Base-by-base conservation (phyloP, 1,140 invertebrate genomes). In the Drosophila kanapiae region DNA sequence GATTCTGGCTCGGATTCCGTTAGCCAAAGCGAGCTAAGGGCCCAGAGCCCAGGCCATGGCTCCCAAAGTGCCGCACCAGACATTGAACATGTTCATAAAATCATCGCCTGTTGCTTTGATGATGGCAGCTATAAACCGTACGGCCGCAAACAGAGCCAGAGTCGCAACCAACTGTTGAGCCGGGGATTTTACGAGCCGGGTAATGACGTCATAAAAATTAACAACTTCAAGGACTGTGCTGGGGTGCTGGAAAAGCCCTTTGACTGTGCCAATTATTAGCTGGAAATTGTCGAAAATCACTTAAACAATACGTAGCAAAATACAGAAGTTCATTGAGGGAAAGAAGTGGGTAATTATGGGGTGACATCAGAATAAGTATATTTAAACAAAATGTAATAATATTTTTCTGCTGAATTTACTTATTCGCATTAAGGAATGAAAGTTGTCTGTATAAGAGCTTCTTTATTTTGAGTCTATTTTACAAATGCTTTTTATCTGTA, bases 151-250 rank as follows among this genome's bases (percentile, higher is more conserved):
- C 72, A 42, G 49, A 45, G 35, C 48, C 70, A 40, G 65, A 61
- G 54, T 53, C 40, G 31, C 71, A 77, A 67, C 84, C 88, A 91
- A 90, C 85, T 91, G 88, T 91, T 91, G 88, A 90, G 18, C 67
- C 67, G 56, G 64, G 76, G 42, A 82, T 90, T 91, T 91, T 91
- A 91, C 88, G 90, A 91, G 78, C 79, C 90, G 76, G 84, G 81
- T 91, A 91, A 91, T 91, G 90, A 88, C 84, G 82, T 85, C 90
- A 91, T 91, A 91, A 91, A 91, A 91, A 92, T 91, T 91, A 91
- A 91, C 86, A 91, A 78, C 87, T 82, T 78, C 81, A 75, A 78
- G 80, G 74, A 33, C 57, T 69, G 65, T 14, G 29, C 42, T 9
- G 29, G 65, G 67, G 72, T 76, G 58, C 29, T 51, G 42, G 31